These are phyloP conservation scores for Calameuta filiformis DNA, from an alignment of 2,888 invertebrate species.

Conservation along the genomic window DNA sequence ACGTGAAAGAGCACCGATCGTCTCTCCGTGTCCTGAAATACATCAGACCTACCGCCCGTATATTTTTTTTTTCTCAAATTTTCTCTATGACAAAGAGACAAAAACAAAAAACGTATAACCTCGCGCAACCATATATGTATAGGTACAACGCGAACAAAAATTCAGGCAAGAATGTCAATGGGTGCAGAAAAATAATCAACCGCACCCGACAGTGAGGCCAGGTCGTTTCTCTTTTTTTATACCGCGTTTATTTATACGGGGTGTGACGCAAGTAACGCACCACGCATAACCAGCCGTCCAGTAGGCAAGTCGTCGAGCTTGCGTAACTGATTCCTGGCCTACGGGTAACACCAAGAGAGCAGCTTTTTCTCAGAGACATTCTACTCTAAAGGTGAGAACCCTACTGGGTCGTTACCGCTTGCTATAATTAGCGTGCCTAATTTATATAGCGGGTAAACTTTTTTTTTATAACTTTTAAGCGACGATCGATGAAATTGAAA, in stretches of 20 bases:
- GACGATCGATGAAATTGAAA: not conserved
- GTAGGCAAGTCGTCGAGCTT: not conserved
- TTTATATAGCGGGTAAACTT: not conserved
- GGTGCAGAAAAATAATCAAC: not conserved
- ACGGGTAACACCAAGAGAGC: not conserved
- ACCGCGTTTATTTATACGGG: slow-evolving; percentile 6
- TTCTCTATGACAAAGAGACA: too few relatives aligned
- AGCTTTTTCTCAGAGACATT: not conserved
- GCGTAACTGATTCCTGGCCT: not conserved
- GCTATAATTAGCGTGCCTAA: not conserved
- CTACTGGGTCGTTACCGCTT: not conserved
- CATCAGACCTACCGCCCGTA: too few relatives aligned
- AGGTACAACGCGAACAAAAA: not conserved
- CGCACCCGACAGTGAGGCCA: not conserved
- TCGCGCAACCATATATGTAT: not conserved
- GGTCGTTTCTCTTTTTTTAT: not conserved
- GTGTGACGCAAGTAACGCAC: slow-evolving; percentile 5
- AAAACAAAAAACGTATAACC: too few relatives aligned
- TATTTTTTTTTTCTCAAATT: too few relatives aligned
- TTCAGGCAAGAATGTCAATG: not conserved
- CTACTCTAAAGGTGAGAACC: not conserved
- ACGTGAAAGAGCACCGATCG: too few relatives aligned
- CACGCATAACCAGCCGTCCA: not conserved
- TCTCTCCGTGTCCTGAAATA: too few relatives aligned
- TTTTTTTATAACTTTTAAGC: not conserved